A percentile compares a stretch with the other conserved stretches of the same genome.
Conservation (phyloP, 2,888 invertebrate species). For the Tipula helvola region DNA sequence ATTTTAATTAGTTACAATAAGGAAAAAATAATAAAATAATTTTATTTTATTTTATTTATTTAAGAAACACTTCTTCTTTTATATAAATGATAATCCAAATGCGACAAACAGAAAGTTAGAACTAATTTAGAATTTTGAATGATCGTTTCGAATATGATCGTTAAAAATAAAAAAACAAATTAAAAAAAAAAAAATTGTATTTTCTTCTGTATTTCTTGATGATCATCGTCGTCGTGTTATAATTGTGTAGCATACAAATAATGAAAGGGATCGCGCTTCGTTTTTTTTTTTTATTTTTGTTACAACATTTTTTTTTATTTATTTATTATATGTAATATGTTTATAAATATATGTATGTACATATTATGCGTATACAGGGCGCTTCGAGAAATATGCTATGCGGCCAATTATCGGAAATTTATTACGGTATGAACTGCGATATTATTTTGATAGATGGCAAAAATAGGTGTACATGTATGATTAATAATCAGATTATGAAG, state of each 20-base stretch:
- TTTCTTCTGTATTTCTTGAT: neutral
- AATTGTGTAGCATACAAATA: neutral
- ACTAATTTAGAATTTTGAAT: neutral
- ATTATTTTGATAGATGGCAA: no score
- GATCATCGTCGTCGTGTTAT: neutral
- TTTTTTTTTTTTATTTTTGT: neutral
- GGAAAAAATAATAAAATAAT: neutral
- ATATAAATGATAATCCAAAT: neutral
- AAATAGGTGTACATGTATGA: no score
- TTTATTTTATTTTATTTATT: neutral
- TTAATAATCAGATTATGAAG: no score
- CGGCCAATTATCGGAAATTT: no score
- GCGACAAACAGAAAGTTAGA: neutral
- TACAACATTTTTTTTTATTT: neutral
- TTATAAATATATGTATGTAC: neutral
- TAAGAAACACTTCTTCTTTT: neutral
- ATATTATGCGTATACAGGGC: neutral
- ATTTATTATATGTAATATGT: neutral
- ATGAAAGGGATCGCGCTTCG: neutral
- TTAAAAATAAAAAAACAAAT: neutral
- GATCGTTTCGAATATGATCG: slow-evolving; percentile 4
- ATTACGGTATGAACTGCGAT: no score
- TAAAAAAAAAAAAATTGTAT: neutral
- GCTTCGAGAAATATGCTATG: neutral
- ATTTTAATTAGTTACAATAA: neutral